Evolutionary conservation across 92 coral and sea anemone genomes (phyloP), one percentile per base, ranked within the genome.

Genomic region (Heliopora coerulea): DNA sequence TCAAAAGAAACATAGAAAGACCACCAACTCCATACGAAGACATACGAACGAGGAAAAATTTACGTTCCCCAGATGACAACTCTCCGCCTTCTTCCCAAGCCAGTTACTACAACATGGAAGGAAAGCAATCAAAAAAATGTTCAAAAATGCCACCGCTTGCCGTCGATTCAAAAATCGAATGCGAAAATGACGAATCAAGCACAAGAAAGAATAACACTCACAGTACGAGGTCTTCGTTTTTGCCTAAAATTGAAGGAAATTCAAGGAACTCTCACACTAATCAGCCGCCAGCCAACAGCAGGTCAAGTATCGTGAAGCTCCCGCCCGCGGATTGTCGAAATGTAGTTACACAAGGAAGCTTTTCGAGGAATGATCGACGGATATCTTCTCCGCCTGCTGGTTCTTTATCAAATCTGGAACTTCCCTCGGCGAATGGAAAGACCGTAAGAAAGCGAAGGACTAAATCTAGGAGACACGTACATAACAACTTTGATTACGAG

Each of bases 241-340:
- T 89, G 65, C 96, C 96, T 12, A 89, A 80, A 72, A 89, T 89
- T 37, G 96, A 89, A 5, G 87, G 83, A 25, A 68, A 80, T 35
- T 69, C 87, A 13, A 82, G 77, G 17, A 70, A 70, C 39, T 70
- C 77, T 5, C 33, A 52, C 28, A 23, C 63, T 10, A 70, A 31
- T 52, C 77, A 70, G 31, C 62, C 75, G 54, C 75, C 56, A 54
- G 17, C 19, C 20, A 67, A 67, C 58, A 42, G 13, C 0, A 70
- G 32, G 34, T 70, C 77, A 8, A 54, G 62, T 20, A 42, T 70
- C 21, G 61, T 70, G 33, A 70, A 54, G 14, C 26, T 70, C 14
- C 77, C 77, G 0, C 77, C 77, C 0, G 77, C 77, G 32, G 77
- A 49, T 21, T 54, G 77, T 33, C 56, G 77, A 29, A 70, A 70